A percentile compares a stretch with the other conserved stretches of the same genome.
These are phyloP conservation scores for Enoplolaimus lenunculus DNA, from an alignment of 2,888 invertebrate genomes.

Conservation along the genomic window DNA sequence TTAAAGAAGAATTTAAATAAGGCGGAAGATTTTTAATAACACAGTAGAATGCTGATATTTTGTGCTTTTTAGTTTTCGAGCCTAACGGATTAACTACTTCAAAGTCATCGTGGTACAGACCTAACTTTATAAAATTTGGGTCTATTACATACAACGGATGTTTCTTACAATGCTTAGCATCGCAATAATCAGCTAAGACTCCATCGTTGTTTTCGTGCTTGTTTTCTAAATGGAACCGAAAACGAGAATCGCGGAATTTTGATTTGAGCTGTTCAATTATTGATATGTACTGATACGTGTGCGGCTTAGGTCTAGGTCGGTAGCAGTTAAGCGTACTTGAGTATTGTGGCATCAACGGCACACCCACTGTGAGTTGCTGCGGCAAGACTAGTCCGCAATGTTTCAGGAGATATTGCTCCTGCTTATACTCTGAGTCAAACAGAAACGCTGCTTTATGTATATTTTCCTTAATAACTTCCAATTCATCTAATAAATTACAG, in stretches of 20 bases:
- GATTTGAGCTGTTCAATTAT: background rate
- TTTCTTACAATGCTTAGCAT: background rate
- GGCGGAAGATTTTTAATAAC: background rate
- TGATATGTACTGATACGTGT: background rate
- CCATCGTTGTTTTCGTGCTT: background rate
- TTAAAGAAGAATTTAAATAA: background rate
- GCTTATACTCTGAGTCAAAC: background rate
- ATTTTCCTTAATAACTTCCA: background rate
- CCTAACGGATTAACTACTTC: background rate
- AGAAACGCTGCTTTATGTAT: background rate
- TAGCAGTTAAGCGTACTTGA: background rate
- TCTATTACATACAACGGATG: background rate
- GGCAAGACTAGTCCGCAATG: background rate
- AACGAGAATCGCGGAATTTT: background rate
- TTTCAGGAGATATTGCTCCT: background rate
- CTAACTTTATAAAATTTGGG: background rate
- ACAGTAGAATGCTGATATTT: background rate
- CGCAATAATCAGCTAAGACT: background rate
- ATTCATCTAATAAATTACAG: background rate
- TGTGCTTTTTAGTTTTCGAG: background rate
- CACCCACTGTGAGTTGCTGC: background rate
- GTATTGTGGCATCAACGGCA: background rate
- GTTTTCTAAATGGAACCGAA: background rate
- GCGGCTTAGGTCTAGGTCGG: background rate
- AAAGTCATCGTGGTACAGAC: background rate